Evolutionary conservation across 2,113 vertebrate species (phyloP), one percentile per base, ranked within the genome.

Genomic region (Nerophis ophidion): DNA sequence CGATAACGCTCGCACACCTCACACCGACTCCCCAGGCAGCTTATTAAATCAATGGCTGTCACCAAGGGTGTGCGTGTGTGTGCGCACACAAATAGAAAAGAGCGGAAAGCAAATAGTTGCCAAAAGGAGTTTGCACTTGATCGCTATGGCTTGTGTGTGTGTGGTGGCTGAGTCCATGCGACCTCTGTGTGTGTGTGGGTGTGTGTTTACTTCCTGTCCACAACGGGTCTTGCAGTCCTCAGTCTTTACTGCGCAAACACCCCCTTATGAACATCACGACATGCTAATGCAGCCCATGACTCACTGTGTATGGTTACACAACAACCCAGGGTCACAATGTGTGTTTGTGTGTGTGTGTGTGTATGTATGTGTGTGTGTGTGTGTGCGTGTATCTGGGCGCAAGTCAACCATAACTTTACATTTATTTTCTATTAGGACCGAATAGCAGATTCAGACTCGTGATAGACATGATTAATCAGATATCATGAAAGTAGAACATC

Each of bases 41-140:
- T 84, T 87, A 87, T 88, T 88, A 86, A 84, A 86, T 86, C 86
- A 84, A 66, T 40, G 60, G 55, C 75, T 84, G 75, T 76, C 77
- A 57, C 66, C 57, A 42, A 9, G 47, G 64, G 58, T 8, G 10
- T 38, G 17, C 50, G 65, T 35, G 68, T 60, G 75, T 61, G 70
- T 45, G 63, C 4, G 34, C 45, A 50, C 68, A 71, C 67, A 63
- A 56, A 68, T 48, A 61, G 19, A 19, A 36, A 15, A 38, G 40
- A 44, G 40, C 10, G 40, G 10, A 44, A 11, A 44, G 40, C 40
- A 44, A 44, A 44, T 12, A 55, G n/a, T 13, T n/a, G 53, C 53
- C n/a, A n/a, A 42, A 17, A 40, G 53, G 36, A 42, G 53, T 42
- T 55, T 62, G 34, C 51, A 55, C 42, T 65, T 57, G 60, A 15